Conservation (phyloP, 2,797 vertebrate species). For the Hippocampus kuda region DNA sequence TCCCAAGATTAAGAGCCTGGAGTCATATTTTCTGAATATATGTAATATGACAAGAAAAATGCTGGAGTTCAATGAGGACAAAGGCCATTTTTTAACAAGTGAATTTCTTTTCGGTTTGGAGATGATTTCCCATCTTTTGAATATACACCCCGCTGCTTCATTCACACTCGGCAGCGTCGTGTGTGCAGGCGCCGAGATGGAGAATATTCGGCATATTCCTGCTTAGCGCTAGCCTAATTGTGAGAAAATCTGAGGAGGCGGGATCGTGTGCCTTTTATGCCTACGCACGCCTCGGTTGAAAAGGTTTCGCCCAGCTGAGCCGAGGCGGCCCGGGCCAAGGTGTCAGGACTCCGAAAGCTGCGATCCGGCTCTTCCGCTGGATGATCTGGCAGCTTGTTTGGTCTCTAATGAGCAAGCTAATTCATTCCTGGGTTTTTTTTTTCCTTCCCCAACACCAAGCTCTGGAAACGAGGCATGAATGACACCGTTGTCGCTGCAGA, state of each 20-base stretch:
- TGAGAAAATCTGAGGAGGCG: conserved; percentile 12
- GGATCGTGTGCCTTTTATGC: conserved; percentile 18
- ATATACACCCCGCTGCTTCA: neutral
- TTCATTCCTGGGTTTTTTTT: conserved; percentile 6
- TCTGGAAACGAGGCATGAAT: conserved; percentile 5
- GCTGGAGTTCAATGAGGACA: neutral
- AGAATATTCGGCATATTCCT: conserved; percentile 6
- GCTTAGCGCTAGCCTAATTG: conserved; percentile 15
- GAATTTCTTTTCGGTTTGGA: conserved; percentile 5
- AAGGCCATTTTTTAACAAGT: neutral
- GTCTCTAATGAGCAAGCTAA: conserved; percentile 14
- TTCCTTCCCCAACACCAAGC: neutral
- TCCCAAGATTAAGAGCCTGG: neutral
- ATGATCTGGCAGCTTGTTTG: conserved; percentile 2
- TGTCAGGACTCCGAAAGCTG: conserved; percentile 24
- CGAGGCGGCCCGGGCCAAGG: conserved; percentile 11
- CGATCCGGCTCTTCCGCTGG: conserved; percentile 14
- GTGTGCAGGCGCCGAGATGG: neutral
- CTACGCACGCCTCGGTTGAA: conserved; percentile 25
- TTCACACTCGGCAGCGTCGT: neutral
- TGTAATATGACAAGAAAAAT: neutral
- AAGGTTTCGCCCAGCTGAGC: conserved; percentile 33
- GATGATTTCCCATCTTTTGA: conserved; percentile 17
- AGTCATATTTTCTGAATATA: no score
- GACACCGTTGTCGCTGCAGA: neutral